These are phyloP conservation scores for Formicarius rufipectus DNA, from an alignment of 2,113 vertebrate species.

Conservation along the genomic window DNA sequence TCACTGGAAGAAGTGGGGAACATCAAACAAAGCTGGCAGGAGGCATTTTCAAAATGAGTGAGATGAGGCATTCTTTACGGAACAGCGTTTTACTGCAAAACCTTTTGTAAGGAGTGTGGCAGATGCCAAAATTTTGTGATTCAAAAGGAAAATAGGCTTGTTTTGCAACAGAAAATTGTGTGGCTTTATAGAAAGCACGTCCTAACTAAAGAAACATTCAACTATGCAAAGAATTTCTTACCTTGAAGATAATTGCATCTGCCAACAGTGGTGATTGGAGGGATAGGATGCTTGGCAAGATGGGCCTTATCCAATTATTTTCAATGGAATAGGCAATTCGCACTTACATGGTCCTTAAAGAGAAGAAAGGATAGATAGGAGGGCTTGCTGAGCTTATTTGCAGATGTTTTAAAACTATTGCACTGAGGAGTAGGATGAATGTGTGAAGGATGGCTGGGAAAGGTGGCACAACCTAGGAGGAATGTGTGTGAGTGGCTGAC, in stretches of 20 bases:
- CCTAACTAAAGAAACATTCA: background rate
- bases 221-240: background rate
- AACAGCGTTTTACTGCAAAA: rapidly evolving
- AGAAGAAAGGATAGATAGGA: background rate
- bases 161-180: background rate
- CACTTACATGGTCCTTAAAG: background rate
- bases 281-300: background rate
- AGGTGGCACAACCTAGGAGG: background rate
- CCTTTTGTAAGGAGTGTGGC: background rate
- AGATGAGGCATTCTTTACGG: background rate
- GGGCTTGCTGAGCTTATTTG: background rate
- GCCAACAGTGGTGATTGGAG: background rate
- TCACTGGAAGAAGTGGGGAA: background rate
- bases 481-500: rapidly evolving
- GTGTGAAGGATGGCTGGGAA: background rate
- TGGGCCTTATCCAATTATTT: background rate
- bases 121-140: background rate
- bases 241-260: background rate
- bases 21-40: background rate
- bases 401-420: background rate
- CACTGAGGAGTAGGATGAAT: background rate
- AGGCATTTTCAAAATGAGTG: background rate
- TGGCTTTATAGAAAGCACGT: background rate
- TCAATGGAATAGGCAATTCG: background rate
- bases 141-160: background rate